These are phyloP conservation scores for Hylomyscus alleni DNA, from an alignment of 2,797 vertebrate genomes.

Conservation along the genomic window DNA sequence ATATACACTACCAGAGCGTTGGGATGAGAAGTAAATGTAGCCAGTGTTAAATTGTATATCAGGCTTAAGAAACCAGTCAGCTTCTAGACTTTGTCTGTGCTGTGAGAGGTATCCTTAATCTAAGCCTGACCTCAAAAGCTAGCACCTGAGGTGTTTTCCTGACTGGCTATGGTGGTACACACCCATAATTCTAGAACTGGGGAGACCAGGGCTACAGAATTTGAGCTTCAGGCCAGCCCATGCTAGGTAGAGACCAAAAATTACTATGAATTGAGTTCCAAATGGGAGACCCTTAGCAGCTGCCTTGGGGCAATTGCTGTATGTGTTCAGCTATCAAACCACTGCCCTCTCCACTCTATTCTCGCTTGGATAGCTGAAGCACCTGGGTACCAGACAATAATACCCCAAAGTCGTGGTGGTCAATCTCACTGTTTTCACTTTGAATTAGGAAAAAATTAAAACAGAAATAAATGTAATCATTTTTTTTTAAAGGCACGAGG, in stretches of 20 bases:
- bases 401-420: neutral
- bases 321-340: neutral
- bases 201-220: neutral
- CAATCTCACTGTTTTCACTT: conserved; percentile 10
- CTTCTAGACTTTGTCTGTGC: neutral
- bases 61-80: conserved; percentile 47
- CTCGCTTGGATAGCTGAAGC: neutral
- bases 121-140: conserved; percentile 16
- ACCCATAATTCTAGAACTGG: neutral
- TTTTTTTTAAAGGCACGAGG: conserved; percentile 46
- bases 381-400: neutral
- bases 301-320: neutral
- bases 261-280: conserved; percentile 17
- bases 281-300: neutral
- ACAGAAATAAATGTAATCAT: conserved; percentile 67
- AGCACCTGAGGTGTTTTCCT: neutral
- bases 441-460: conserved; percentile 36
- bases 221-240: neutral
- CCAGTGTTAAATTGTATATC: neutral
- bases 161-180: too few relatives aligned
- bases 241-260: neutral
- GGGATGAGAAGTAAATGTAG: neutral
- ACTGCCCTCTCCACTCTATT: neutral
- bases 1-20: conserved; percentile 6
- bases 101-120: conserved; percentile 23